Evolutionary conservation across 2,797 vertebrate species (phyloP).

Genomic region (Geotrypetes seraphini): DNA sequence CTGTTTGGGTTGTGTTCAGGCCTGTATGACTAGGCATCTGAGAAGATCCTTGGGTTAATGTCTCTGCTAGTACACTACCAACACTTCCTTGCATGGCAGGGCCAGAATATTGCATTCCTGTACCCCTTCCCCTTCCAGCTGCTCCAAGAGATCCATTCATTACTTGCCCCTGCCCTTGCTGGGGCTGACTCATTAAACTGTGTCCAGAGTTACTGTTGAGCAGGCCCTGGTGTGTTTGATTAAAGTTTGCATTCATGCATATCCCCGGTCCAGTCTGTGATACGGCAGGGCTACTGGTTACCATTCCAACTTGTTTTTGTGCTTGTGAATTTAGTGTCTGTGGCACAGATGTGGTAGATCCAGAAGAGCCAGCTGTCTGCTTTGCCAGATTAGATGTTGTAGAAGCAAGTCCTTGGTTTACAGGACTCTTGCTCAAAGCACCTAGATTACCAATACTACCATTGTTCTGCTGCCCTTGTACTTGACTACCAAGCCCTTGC

Average conservation of each 20-base stretch:
- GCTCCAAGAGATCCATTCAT: constrained; percentile 88
- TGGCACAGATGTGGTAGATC: constrained; percentile 62
- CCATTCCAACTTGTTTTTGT: constrained; percentile 78
- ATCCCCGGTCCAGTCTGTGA: constrained; percentile 71
- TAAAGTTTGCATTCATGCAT: constrained; percentile 80
- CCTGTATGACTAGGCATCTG: constrained; percentile 72
- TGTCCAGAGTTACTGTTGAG: constrained; percentile 83
- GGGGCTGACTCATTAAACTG: constrained; percentile 72
- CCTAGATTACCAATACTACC: constrained; percentile 43
- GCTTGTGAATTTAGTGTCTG: constrained; percentile 71
- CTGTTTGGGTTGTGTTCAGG: constrained; percentile 75
- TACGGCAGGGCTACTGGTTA: constrained; percentile 61
- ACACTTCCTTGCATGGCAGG: constrained; percentile 64
- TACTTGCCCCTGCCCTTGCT: constrained; percentile 77
- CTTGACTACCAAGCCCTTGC: constrained; percentile 57
- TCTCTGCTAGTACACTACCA: constrained; percentile 83
- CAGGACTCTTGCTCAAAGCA: constrained; percentile 79
- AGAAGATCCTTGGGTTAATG: constrained; percentile 78
- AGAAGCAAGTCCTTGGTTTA: constrained; percentile 68
- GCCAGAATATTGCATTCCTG: constrained; percentile 76
- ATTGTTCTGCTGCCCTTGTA: constrained; percentile 66
- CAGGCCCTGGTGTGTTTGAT: constrained; percentile 72
- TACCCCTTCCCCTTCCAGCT: constrained; percentile 77
- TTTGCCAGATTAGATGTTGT: constrained; percentile 48
- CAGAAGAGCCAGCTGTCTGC: constrained; percentile 59